Evolutionary conservation across 2,113 vertebrate species (phyloP).

Genomic region (Sigmodon hispidus): DNA sequence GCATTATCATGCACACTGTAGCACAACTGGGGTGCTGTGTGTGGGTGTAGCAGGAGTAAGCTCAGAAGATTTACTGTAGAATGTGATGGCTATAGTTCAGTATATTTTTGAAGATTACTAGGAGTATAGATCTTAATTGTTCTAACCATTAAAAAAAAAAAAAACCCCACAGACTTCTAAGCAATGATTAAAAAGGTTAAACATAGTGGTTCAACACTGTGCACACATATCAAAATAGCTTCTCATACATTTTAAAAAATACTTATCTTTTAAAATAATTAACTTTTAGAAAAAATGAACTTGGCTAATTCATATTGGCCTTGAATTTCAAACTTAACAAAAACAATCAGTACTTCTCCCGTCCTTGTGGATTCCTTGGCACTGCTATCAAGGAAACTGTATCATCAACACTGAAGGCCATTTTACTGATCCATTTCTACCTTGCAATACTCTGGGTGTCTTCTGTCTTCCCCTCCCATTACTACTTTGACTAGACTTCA

Average conservation of each 20-base stretch:
- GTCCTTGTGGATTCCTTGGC: background rate
- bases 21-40: no score
- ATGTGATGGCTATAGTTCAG: background rate
- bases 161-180: background rate
- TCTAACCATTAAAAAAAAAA: background rate
- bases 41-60: background rate
- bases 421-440: background rate
- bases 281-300: background rate
- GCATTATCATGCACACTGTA: background rate
- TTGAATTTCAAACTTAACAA: background rate
- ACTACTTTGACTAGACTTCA: background rate
- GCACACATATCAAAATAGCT: background rate
- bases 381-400: background rate
- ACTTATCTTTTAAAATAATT: background rate
- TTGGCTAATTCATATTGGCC: background rate
- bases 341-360: background rate
- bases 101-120: background rate
- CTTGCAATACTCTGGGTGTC: background rate
- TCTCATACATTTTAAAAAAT: background rate
- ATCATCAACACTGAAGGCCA: background rate
- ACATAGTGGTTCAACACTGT: background rate
- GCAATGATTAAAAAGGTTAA: background rate
- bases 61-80: background rate
- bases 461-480: background rate
- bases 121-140: background rate